Conservation (phyloP, 2,888 invertebrate species). For the Resseliella maxima region DNA sequence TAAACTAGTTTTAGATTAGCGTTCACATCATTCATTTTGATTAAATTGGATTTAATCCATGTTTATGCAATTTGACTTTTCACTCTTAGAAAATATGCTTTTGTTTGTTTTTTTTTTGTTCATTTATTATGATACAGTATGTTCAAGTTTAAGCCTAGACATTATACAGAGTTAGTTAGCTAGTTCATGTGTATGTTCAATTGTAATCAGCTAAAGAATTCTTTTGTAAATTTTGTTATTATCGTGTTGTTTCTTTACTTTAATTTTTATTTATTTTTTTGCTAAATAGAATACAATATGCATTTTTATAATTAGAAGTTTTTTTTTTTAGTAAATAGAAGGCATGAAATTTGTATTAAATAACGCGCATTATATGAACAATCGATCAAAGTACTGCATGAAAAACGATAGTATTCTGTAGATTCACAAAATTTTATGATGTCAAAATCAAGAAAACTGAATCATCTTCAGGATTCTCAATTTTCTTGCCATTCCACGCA, state of each 20-base stretch:
- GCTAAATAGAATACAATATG: conserved; percentile 10
- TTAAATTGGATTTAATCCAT: conserved; percentile 34
- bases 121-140: not conserved
- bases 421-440: too few relatives aligned
- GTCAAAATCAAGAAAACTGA: too few relatives aligned
- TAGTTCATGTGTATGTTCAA: conserved; percentile 35
- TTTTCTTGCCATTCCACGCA: too few relatives aligned
- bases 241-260: not conserved
- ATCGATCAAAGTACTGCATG: not conserved
- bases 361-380: conserved; percentile 15
- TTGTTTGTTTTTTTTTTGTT: not conserved
- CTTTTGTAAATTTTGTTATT: conserved; percentile 17
- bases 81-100: conserved; percentile 50
- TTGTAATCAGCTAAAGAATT: conserved; percentile 35
- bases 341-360: conserved; percentile 53
- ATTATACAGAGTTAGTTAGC: not conserved
- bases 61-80: not conserved
- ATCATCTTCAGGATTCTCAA: too few relatives aligned
- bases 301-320: conserved; percentile 47
- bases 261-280: not conserved
- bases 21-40: conserved; percentile 23
- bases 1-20: not conserved
- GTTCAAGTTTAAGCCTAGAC: not conserved
- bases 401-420: not conserved
- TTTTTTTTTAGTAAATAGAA: conserved; percentile 5